A percentile compares a stretch with the other conserved stretches of the same genome.
Conservation (phyloP, 2,888 invertebrate genomes). For the Crematogaster levior region DNA sequence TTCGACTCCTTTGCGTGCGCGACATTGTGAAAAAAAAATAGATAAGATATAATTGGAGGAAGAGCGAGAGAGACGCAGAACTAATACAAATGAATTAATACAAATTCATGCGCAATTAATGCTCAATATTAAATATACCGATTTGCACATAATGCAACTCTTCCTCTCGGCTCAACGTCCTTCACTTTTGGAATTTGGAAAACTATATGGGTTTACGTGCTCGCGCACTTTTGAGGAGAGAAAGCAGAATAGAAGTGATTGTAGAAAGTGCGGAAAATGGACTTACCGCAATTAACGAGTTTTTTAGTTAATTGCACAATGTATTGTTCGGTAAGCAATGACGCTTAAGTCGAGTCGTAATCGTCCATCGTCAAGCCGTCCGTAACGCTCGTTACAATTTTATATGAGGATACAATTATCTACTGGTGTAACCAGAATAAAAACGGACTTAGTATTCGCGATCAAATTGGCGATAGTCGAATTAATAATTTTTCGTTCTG, state of each 20-base stretch:
- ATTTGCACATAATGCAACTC: background rate
- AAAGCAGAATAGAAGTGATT: conserved; percentile 37
- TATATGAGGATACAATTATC: background rate
- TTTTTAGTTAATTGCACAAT: conserved; percentile 33
- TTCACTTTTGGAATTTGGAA: background rate
- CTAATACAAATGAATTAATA: background rate
- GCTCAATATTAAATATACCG: background rate
- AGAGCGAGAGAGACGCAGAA: background rate
- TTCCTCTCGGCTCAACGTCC: background rate
- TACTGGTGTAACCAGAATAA: background rate
- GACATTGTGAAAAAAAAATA: background rate
- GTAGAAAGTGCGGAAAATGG: conserved; percentile 37
- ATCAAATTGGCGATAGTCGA: background rate
- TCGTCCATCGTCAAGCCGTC: background rate
- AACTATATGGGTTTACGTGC: background rate
- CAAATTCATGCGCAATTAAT: background rate
- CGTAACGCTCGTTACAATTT: background rate
- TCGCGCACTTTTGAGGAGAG: conserved; percentile 30
- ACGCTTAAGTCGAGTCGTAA: background rate
- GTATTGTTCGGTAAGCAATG: conserved; percentile 15
- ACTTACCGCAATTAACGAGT: conserved; percentile 16
- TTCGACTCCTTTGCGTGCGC: background rate
- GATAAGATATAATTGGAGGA: background rate
- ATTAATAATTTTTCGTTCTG: background rate
- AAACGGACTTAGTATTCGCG: background rate